phyloP scores from a whole-genome alignment of 2,888 invertebrate species.

The Dynastes hyllus region DNA sequence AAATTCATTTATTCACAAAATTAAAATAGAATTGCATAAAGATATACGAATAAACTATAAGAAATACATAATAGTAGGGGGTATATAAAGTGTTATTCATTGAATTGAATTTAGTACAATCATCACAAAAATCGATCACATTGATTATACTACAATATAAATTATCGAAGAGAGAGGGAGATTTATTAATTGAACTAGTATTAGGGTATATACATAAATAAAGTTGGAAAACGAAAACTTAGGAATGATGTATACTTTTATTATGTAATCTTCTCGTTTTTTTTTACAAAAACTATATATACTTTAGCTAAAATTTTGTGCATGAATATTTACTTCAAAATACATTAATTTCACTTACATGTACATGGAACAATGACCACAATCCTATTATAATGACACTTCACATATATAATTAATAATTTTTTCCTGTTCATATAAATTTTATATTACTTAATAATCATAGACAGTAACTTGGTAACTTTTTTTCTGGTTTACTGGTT shows the following conservation, averaged over 20 bases:
- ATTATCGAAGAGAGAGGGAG: conserved; percentile 27
- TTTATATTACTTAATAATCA: conserved; percentile 31
- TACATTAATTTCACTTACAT: conserved; percentile 50
- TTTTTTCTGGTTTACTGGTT: conserved; percentile 28
- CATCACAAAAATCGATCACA: conserved; percentile 45
- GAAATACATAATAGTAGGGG: conserved; percentile 26
- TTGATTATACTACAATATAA: conserved; percentile 36
- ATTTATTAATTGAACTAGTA: background rate
- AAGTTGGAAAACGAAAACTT: conserved; percentile 36
- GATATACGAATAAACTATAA: conserved; percentile 37
- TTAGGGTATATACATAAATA: conserved; percentile 9
- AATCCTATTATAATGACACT: conserved; percentile 49
- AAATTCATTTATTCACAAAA: conserved; percentile 46
- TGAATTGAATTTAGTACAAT: conserved; percentile 36
- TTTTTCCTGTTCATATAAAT: conserved; percentile 40
- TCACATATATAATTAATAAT: conserved; percentile 41
- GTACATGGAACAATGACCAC: conserved; percentile 49
- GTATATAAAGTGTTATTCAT: conserved; percentile 26
- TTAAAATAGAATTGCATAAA: conserved; percentile 48
- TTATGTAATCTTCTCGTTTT: conserved; percentile 33
- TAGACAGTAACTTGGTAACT: conserved; percentile 46
- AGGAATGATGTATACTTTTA: conserved; percentile 48
- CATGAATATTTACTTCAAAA: conserved; percentile 50
- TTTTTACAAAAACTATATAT: conserved; percentile 48
- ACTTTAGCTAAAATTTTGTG: conserved; percentile 49